These are phyloP conservation scores for Gandaritis pyraliata DNA, from an alignment of 2,888 invertebrate species.

Conservation along the genomic window DNA sequence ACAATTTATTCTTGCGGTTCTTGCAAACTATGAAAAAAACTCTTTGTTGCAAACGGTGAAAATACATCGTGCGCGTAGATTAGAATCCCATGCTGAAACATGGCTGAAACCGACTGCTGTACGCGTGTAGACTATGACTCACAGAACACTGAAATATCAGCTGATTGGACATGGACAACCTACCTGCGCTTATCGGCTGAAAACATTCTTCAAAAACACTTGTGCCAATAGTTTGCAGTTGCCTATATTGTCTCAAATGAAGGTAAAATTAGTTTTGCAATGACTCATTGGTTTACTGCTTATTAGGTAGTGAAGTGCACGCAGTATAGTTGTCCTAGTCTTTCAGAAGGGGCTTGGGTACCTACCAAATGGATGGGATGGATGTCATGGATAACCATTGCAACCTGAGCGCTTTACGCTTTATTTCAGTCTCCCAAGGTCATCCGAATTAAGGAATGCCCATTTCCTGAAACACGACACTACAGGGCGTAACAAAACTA, in stretches of 20 bases:
- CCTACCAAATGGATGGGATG: no score
- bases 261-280: conserved; percentile 16
- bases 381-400: no score
- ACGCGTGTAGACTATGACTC: conserved; percentile 13
- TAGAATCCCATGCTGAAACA: neutral
- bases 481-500: no score
- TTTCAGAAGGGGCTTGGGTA: neutral
- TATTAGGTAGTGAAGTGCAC: conserved; percentile 2
- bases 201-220: conserved; percentile 20
- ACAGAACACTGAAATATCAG: conserved; percentile 15
- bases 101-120: neutral
- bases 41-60: neutral
- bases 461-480: no score
- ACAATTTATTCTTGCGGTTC: no score
- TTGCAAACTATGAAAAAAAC: neutral
- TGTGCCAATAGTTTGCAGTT: conserved; percentile 23
- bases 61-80: neutral
- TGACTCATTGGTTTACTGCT: conserved; percentile 6
- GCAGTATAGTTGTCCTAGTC: neutral
- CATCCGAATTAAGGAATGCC: no score
- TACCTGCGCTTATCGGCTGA: conserved; percentile 21
- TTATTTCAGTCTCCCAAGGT: no score
- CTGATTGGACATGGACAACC: conserved; percentile 20
- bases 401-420: no score
- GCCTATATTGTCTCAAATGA: conserved; percentile 1